Evolutionary conservation across 2,888 invertebrate genomes (phyloP).

Genomic region (Doris montereyensis): DNA sequence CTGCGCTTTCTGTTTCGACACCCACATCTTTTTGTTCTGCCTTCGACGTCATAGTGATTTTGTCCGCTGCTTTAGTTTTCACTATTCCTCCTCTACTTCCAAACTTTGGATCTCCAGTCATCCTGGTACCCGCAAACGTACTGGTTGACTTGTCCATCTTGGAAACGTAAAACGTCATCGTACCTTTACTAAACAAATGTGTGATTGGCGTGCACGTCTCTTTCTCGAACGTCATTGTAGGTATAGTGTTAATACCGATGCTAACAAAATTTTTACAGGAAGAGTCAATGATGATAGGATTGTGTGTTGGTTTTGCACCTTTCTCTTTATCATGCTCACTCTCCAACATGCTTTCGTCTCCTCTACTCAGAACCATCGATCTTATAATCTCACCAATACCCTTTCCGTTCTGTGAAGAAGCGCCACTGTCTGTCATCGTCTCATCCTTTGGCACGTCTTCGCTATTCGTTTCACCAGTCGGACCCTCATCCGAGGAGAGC

Average conservation of each 20-base stretch:
- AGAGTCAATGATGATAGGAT: slow-evolving; percentile 8
- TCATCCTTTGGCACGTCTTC: neutral
- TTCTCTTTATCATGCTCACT: neutral
- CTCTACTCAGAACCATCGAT: slow-evolving; percentile 27
- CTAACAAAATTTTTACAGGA: slow-evolving; percentile 46
- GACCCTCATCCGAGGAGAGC: neutral
- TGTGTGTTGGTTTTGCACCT: neutral
- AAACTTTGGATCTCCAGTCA: neutral
- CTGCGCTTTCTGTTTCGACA: slow-evolving; percentile 55
- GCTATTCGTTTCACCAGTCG: neutral
- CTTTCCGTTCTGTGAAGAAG: slow-evolving; percentile 20
- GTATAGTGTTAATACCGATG: slow-evolving; percentile 60
- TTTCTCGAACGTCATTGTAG: slow-evolving; percentile 60
- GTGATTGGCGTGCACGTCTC: slow-evolving; percentile 60
- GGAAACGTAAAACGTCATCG: slow-evolving; percentile 60
- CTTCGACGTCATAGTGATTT: slow-evolving; percentile 50
- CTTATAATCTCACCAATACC: slow-evolving; percentile 32
- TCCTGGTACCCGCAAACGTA: slow-evolving; percentile 47
- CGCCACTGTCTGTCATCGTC: neutral
- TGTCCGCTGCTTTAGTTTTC: slow-evolving; percentile 41
- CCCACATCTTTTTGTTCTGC: slow-evolving; percentile 50
- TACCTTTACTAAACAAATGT: slow-evolving; percentile 58
- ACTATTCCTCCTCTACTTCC: neutral
- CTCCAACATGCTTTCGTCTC: neutral
- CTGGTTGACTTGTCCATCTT: slow-evolving; percentile 63